Evolutionary conservation across 2,888 invertebrate genomes (phyloP), one percentile per base, ranked within the genome.

Genomic region (Limnephilus lunatus): DNA sequence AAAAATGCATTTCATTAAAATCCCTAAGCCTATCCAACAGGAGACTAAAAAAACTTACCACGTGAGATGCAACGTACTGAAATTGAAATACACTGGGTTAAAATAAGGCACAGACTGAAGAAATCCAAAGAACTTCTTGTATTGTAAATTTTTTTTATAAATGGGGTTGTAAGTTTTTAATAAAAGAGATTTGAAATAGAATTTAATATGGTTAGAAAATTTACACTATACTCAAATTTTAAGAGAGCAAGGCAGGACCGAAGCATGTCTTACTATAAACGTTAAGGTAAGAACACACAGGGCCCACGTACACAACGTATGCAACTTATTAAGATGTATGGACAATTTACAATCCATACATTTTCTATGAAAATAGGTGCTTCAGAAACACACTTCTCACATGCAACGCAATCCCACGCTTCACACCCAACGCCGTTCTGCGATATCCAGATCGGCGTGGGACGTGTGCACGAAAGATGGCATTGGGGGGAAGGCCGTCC

Each of bases 1-100:
- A 91, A 44, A 92, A 86, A 25, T 1, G 86, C 15, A 86, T 86
- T 86, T 86, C 86, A 86, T 86, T 86, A 15, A 39, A 86, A n/a
- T 86, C 31, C 86, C 86, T 19, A 83, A 83, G 9, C 1, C 30
- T 80, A n/a, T 80, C 12, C 15, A 53, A 68, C 11, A 68, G 68
- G 68, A 68, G n/a, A 68, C 68, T 19, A 68, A 68, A 68, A 2
- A 68, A 68, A 19, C 19, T n/a, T 2, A 25, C 25, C 5, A 25
- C 25, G 25, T 68, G 25, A 25, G 25, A 68, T n/a, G 9, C 25
- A n/a, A 68, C 2, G 7, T 25, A n/a, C 25, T 25, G 25, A 68
- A 68, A 68, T 68, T 68, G 68, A 25, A 68, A 68, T 68, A 68
- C 5, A 15, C 4, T 15, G 15, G 0, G 1, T 68, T 1, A 25